Percentiles rank a stretch among this genome's conserved stretches.
Evolutionary conservation across 1,140 invertebrate genomes (phyloP).

Genomic region (Ericerus pela): DNA sequence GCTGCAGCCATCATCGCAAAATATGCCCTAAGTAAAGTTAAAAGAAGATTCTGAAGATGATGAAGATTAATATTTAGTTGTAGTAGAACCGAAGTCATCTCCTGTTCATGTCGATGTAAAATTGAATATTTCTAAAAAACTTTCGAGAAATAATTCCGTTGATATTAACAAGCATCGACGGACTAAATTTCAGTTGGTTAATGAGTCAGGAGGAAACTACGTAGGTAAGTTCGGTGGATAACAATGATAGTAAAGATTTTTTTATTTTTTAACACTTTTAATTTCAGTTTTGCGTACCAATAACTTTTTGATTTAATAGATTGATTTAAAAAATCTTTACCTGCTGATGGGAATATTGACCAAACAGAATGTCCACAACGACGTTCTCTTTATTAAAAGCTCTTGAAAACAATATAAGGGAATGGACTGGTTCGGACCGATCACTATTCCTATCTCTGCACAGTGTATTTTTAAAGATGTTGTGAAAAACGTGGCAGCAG

Average conservation of each 20-base stretch:
- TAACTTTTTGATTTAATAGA: too few relatives aligned
- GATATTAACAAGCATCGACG: too few relatives aligned
- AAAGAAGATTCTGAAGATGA: conserved; percentile 22
- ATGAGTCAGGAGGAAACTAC: too few relatives aligned
- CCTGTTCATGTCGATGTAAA: too few relatives aligned
- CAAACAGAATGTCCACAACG: conserved; percentile 11
- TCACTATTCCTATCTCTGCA: conserved; percentile 78
- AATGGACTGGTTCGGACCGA: conserved; percentile 86
- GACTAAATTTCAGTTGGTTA: conserved; percentile 63
- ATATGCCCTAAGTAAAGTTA: conserved; percentile 15
- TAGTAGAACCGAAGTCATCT: too few relatives aligned
- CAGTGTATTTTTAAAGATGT: conserved; percentile 77
- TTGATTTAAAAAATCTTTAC: too few relatives aligned
- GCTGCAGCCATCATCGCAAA: conserved; percentile 43
- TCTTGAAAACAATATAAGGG: conserved; percentile 26
- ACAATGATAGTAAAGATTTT: conserved; percentile 79
- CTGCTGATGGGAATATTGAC: too few relatives aligned
- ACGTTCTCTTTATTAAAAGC: conserved; percentile 21
- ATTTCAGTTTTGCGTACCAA: too few relatives aligned
- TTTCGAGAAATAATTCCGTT: conserved; percentile 51
- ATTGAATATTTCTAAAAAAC: too few relatives aligned
- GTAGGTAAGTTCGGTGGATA: conserved; percentile 86
- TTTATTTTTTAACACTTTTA: too few relatives aligned
- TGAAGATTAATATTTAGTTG: conserved; percentile 3
- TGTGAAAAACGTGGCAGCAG: conserved; percentile 85